Base-by-base conservation (phyloP, 2,797 vertebrate genomes). In the Phalanger gymnotis region DNA sequence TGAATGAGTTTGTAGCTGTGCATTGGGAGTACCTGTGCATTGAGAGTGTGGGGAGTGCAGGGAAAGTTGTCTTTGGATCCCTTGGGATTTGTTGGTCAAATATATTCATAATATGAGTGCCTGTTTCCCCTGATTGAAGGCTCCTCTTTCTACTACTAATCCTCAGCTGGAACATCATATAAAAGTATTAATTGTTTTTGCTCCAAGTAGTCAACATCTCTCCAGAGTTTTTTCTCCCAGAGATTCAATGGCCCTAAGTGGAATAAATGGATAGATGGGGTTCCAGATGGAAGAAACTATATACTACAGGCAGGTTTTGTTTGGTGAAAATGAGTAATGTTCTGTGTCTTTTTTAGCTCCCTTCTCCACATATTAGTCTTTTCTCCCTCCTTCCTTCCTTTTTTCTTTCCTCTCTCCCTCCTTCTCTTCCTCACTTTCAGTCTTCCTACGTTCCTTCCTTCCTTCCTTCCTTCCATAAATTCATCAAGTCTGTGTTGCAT, bases 281-380 rank as follows among this genome's bases (percentile, higher is more conserved):
- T 0, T 47, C 51, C 0, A 27, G 27, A 53, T 0, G n/a, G 6
- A 12, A 5, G 22, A 31, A 16, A 0, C 4, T 16, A 12, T 9
- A 12, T 52, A 0, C 54, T 10, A 34, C 5, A 1, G 22, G 73
- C 47, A 31, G 6, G 30, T 16, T 55, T 4, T 13, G 90, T 61
- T 5, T 2, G 0, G 28, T 4, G 11, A 4, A 10, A 5, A n/a
- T 27, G 93, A 13, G 58, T 47, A 47, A 11, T 34, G 14, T 25
- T 57, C 0, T 1, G 87, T 0, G 90, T 81, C 87, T 40, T 25
- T 40, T 28, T 40, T 56, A 25, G 19, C 90, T 47, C 16, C 30
- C 13, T 91, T 31, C 31, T 19, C 16, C 52, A 58, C 34, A 0
- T 2, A 0, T 54, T 91, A 53, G 47, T 57, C 27, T 93, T 52